Base-by-base conservation (phyloP, 2,797 vertebrate genomes). In the Diplodus sargus region DNA sequence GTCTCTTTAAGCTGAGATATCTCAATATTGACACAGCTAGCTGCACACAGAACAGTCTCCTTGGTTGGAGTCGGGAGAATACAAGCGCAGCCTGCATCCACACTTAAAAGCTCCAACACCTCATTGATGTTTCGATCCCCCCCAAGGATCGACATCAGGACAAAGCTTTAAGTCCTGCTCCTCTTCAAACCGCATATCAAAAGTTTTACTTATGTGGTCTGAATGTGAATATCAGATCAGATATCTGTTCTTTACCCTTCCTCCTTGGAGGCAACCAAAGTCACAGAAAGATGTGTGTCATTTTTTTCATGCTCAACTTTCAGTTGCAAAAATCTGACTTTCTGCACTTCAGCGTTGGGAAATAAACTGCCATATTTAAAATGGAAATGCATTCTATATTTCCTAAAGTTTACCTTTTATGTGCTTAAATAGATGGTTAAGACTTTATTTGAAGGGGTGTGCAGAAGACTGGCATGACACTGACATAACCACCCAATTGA, bases 151-250 rank as follows among this genome's bases (percentile, higher is more conserved):
- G 22, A 82, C 80, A 84, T 80, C 79, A 89, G 83, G 85, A 86
- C 74, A 77, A 85, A 75, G 74, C 72, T 63, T 73, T 66, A 79
- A 85, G 77, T 84, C 58, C 76, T 77, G 66, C 68, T 81, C 79
- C 20, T 85, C 84, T 91, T 91, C 87, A 90, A 89, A 84, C 78
- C 30, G 78, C 76, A 88, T 83, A 87, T 83, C 60, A 74, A 82
- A 85, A 78, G 60, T 74, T 69, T 82, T 63, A 63, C 42, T 67
- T 42, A 62, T 70, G 70, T 74, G 74, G 34, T 30, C 53, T 67
- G 80, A 84, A 88, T 90, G 47, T 76, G 62, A 81, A 87, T 68
- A 75, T 79, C 42, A 69, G 74, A 79, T 82, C 60, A 81, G 60
- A 72, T 53, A 74, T 70, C 43, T 68, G 34, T 42, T 63, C 56